Conservation (phyloP, 2,113 vertebrate genomes). For the Spermophilus dauricus region DNA sequence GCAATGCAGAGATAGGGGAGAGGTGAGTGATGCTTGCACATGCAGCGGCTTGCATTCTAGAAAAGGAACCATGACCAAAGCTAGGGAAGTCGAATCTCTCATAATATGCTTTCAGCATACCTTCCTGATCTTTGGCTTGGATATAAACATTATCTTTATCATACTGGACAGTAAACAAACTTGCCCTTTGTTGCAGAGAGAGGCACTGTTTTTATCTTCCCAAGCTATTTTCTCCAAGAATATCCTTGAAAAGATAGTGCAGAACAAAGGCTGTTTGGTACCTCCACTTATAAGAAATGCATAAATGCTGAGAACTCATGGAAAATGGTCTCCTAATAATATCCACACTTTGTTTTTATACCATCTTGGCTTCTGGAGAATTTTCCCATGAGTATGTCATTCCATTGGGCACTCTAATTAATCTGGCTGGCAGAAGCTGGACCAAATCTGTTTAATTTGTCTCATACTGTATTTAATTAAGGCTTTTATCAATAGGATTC, state of each 20-base stretch:
- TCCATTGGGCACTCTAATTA: conserved; percentile 34
- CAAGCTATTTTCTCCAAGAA: neutral
- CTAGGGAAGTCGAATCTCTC: neutral
- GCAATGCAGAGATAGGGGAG: neutral
- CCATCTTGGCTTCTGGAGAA: neutral
- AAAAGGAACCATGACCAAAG: neutral
- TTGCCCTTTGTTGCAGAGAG: conserved; percentile 22
- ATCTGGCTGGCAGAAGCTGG: conserved; percentile 47
- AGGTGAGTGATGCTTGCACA: no score
- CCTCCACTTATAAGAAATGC: neutral
- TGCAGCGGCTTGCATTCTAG: neutral
- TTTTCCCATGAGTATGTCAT: neutral
- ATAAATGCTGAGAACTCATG: neutral
- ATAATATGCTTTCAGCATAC: neutral
- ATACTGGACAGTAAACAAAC: conserved; percentile 1
- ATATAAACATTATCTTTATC: conserved; percentile 5
- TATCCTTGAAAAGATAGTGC: neutral
- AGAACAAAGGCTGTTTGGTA: neutral
- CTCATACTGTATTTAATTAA: conserved; percentile 64
- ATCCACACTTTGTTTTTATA: neutral
- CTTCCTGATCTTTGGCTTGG: conserved; percentile 19
- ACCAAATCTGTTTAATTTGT: conserved; percentile 68
- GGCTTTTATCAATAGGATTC: neutral
- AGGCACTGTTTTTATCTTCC: neutral
- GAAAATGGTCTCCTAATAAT: neutral